These are phyloP conservation scores for Drosophila diplacantha DNA, from an alignment of 2,888 invertebrate species.

Conservation along the genomic window DNA sequence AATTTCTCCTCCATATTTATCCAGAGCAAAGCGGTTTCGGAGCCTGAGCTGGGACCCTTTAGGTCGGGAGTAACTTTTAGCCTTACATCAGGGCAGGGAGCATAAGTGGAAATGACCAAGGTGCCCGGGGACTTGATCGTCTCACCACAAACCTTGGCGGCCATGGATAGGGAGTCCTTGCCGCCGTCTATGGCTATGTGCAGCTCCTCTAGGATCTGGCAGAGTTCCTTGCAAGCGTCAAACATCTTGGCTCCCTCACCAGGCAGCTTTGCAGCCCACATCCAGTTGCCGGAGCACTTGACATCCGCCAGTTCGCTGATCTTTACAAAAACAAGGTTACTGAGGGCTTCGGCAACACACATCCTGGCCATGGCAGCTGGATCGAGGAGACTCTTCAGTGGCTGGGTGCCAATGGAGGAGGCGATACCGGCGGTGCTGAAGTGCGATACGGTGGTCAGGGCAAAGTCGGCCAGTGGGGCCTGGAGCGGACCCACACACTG, in stretches of 20 bases:
- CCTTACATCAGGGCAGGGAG: slow-evolving; percentile 93
- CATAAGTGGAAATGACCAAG: slow-evolving; percentile 96
- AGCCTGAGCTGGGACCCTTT: slow-evolving; percentile 82
- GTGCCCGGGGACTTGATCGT: slow-evolving; percentile 90
- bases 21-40: slow-evolving; percentile 84
- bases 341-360: slow-evolving; percentile 95
- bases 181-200: slow-evolving; percentile 96
- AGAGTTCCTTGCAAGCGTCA: slow-evolving; percentile 93
- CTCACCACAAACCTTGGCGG: slow-evolving; percentile 87
- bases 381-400: slow-evolving; percentile 89
- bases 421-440: slow-evolving; percentile 91
- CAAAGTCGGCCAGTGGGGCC: slow-evolving; percentile 96
- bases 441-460: slow-evolving; percentile 91
- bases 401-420: slow-evolving; percentile 97
- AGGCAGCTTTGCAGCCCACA: slow-evolving; percentile 98
- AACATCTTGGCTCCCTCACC: slow-evolving; percentile 94
- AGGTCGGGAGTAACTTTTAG: slow-evolving; percentile 94
- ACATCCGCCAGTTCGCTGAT: slow-evolving; percentile 87
- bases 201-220: slow-evolving; percentile 87
- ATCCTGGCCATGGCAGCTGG: slow-evolving; percentile 93
- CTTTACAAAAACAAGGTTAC: slow-evolving; percentile 90
- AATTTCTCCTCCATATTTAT: slow-evolving; percentile 88
- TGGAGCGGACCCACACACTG: slow-evolving; percentile 99
- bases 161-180: slow-evolving; percentile 98
- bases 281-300: slow-evolving; percentile 99